phyloP scores from a whole-genome alignment of 2,797 vertebrate species.

The Lepilemur septentrionalis region DNA sequence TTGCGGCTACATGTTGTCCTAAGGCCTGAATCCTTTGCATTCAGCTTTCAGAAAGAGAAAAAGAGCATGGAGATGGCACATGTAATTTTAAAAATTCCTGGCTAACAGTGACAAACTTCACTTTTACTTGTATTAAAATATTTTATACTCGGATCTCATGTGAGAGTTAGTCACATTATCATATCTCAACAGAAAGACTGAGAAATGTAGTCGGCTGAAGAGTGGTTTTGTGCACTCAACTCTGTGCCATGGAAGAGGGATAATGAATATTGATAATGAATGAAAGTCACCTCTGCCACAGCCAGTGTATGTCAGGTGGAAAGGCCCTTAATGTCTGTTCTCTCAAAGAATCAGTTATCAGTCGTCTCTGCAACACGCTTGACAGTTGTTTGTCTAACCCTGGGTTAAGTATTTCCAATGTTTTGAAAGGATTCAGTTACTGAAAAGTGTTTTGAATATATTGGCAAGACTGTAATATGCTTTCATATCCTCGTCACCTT shows the following conservation, averaged over 20 bases:
- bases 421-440: neutral
- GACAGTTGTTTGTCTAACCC: neutral
- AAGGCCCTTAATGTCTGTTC: neutral
- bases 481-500: neutral
- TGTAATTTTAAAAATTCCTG: neutral
- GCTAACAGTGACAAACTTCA: neutral
- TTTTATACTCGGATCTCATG: neutral
- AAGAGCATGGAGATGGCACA: neutral
- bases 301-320: neutral
- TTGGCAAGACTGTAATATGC: neutral
- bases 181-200: neutral
- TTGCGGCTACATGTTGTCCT: neutral
- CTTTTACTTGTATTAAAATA: neutral
- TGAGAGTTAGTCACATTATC: neutral
- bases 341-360: neutral
- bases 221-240: neutral
- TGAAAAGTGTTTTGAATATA: neutral
- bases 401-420: neutral
- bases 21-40: neutral
- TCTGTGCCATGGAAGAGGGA: neutral
- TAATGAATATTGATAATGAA: neutral
- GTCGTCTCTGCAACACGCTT: rapidly evolving
- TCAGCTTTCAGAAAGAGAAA: neutral
- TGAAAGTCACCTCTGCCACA: neutral
- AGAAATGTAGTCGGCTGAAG: neutral